Conservation (phyloP, 2,113 vertebrate species). For the Anarhynchus alexandrinus region DNA sequence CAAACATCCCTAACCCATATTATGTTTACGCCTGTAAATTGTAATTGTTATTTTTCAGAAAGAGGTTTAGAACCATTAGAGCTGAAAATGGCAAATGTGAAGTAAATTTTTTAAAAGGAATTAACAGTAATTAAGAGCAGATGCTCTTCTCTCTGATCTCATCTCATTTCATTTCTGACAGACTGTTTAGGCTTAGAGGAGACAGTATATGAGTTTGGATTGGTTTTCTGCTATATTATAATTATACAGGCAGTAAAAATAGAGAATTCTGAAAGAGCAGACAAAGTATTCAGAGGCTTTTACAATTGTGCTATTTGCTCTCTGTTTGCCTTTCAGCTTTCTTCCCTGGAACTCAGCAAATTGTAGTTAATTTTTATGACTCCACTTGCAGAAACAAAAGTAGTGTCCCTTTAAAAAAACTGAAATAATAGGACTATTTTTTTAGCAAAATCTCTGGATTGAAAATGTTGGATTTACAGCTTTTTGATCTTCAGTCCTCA, state of each 20-base stretch:
- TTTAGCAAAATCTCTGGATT: background rate
- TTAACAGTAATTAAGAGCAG: constrained; percentile 32
- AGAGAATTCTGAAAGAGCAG: background rate
- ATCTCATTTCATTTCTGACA: background rate
- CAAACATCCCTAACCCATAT: background rate
- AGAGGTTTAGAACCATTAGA: background rate
- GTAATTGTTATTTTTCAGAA: background rate
- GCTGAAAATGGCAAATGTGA: background rate
- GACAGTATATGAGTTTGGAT: background rate
- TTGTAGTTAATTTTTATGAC: background rate
- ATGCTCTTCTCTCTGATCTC: constrained; percentile 1
- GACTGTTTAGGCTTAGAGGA: background rate
- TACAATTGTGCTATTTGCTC: background rate
- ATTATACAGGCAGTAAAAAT: background rate
- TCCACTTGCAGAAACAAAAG: background rate
- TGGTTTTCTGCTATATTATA: background rate
- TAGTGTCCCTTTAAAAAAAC: background rate
- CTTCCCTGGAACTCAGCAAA: background rate
- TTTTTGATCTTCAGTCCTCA: background rate
- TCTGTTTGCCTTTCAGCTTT: background rate
- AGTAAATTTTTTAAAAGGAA: background rate
- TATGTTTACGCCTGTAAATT: background rate
- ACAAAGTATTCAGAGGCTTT: background rate
- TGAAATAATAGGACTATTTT: background rate
- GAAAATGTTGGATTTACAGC: background rate